These are phyloP conservation scores for Pristionchus pacificus DNA, from an alignment of 1,140 invertebrate genomes.

Conservation along the genomic window DNA sequence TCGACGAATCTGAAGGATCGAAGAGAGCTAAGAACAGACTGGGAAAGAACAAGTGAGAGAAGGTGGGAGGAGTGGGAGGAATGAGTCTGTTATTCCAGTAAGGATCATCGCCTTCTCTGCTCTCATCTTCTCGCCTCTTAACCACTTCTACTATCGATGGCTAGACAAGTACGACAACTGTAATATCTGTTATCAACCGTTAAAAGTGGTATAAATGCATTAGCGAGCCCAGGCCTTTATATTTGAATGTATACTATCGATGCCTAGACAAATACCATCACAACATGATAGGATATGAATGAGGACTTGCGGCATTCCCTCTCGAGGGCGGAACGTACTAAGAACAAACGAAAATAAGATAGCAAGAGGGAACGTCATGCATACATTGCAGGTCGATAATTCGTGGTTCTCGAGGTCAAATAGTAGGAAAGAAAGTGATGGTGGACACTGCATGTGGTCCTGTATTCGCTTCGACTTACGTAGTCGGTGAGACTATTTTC, in stretches of 20 bases:
- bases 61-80: background rate
- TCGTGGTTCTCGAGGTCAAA: background rate
- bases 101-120: background rate
- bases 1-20: background rate
- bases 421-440: background rate
- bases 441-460: background rate
- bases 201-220: no score
- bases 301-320: no score
- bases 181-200: no score
- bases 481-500: background rate
- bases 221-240: no score
- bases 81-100: background rate
- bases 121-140: background rate
- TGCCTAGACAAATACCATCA: no score
- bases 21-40: background rate
- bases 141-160: background rate
- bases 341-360: no score
- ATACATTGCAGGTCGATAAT: background rate
- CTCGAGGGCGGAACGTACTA: no score
- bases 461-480: background rate
- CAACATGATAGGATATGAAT: no score
- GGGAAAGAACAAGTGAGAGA: background rate
- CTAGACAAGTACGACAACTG: background rate
- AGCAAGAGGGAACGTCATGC: no score
- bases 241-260: no score